Evolutionary conservation across 2,797 vertebrate species (phyloP).

Genomic region (Rhynchonycteris naso): DNA sequence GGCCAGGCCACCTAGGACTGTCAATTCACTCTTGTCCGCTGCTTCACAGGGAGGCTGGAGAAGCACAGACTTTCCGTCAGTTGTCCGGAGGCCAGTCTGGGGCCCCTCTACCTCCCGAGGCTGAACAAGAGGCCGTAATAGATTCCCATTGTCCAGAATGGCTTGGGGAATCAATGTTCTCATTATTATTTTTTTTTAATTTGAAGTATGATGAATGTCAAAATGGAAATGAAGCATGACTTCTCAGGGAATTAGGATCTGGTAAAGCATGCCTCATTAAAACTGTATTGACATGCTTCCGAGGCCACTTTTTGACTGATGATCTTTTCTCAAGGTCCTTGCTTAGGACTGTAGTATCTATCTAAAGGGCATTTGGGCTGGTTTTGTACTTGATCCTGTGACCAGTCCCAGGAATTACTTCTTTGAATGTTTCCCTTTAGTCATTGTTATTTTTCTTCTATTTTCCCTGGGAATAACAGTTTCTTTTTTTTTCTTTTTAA

Average conservation of each 20-base stretch:
- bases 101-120: not conserved
- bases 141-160: not conserved
- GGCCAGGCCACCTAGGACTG: not conserved
- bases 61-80: accelerated
- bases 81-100: not conserved
- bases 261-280: conserved; percentile 34
- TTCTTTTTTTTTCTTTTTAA: not conserved
- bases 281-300: not conserved
- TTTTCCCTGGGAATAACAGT: not conserved
- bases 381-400: not conserved
- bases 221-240: conserved; percentile 48
- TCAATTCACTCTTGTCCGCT: not conserved
- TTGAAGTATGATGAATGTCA: conserved; percentile 50
- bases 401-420: not conserved
- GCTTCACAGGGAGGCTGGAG: not conserved
- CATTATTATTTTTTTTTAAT: conserved; percentile 56
- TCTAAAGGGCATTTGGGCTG: not conserved
- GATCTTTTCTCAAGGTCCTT: not conserved
- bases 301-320: not conserved
- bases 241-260: conserved; percentile 17
- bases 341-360: accelerated
- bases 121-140: not conserved
- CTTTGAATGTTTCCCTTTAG: not conserved
- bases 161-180: not conserved
- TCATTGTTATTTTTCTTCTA: not conserved